phyloP scores from a whole-genome alignment of 2,888 invertebrate species.

The Merodon equestris region DNA sequence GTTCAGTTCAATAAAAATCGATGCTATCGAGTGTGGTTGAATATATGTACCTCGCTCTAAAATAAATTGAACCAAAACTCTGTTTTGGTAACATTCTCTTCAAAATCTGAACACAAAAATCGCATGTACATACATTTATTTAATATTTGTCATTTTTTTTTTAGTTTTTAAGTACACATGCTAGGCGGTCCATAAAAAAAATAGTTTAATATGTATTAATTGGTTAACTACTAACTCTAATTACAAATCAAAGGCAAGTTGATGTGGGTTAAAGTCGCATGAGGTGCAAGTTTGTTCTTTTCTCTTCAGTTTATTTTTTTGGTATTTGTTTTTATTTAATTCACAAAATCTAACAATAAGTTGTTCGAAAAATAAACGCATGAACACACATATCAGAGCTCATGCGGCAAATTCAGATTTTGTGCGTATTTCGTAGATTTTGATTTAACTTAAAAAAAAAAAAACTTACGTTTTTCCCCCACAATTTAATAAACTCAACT shows the following conservation, averaged over 20 bases:
- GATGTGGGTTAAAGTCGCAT: slow-evolving; percentile 3
- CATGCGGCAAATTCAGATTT: no score
- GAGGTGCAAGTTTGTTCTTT: background rate
- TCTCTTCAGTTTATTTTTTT: no score
- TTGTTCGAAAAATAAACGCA: no score
- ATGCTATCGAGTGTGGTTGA: slow-evolving; percentile 61
- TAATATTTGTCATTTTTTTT: slow-evolving; percentile 28
- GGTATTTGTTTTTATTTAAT: no score
- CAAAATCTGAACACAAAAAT: slow-evolving; percentile 45
- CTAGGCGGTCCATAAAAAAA: slow-evolving; percentile 1
- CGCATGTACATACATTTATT: slow-evolving; percentile 18
- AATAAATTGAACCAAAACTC: slow-evolving; percentile 39
- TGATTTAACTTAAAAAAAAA: no score
- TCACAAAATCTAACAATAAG: no score
- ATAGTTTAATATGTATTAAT: slow-evolving; percentile 7
- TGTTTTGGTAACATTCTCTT: slow-evolving; percentile 36
- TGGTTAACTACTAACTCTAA: background rate
- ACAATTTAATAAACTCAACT: no score
- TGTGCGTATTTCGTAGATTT: no score
- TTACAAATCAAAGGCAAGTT: slow-evolving; percentile 15
- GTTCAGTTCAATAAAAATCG: slow-evolving; percentile 66
- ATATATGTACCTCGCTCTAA: slow-evolving; percentile 34
- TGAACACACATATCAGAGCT: no score
- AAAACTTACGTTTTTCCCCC: no score
- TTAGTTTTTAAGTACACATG: slow-evolving; percentile 32